phyloP scores from a whole-genome alignment of 2,113 vertebrate species.

The Martes martes region DNA sequence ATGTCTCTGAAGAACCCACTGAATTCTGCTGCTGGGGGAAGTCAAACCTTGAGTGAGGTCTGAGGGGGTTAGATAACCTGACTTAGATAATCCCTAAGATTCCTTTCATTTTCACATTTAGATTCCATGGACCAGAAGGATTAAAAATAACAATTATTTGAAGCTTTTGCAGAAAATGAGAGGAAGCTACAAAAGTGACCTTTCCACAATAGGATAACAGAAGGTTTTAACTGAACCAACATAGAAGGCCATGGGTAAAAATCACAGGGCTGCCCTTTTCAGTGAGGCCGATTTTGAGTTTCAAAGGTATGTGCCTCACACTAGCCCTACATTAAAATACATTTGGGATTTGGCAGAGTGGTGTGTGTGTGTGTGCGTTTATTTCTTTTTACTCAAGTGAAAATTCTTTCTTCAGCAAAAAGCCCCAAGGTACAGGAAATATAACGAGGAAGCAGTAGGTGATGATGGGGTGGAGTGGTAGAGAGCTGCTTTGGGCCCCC shows the following conservation, averaged over 20 bases:
- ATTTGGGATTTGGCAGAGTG: not conserved
- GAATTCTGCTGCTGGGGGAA: not conserved
- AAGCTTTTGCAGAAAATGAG: not conserved
- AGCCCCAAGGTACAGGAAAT: not conserved
- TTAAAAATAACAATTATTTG: not conserved
- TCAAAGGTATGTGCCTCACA: not conserved
- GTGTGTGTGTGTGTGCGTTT: not conserved
- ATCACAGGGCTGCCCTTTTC: not conserved
- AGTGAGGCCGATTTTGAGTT: not conserved
- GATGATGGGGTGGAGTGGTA: fast-evolving
- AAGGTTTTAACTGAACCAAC: not conserved
- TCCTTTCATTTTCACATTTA: not conserved
- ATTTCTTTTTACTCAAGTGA: not conserved
- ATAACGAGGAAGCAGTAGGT: not conserved
- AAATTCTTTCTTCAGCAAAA: not conserved
- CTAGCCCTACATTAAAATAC: not conserved
- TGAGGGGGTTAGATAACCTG: not conserved
- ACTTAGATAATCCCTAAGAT: not conserved
- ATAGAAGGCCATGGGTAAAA: not conserved
- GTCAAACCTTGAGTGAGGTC: not conserved
- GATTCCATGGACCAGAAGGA: not conserved
- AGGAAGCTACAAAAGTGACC: not conserved
- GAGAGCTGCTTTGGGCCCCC: not conserved
- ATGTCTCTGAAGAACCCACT: not conserved
- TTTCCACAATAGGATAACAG: not conserved